phyloP scores from a whole-genome alignment of 2,113 vertebrate species.

The Sclerurus mexicanus region DNA sequence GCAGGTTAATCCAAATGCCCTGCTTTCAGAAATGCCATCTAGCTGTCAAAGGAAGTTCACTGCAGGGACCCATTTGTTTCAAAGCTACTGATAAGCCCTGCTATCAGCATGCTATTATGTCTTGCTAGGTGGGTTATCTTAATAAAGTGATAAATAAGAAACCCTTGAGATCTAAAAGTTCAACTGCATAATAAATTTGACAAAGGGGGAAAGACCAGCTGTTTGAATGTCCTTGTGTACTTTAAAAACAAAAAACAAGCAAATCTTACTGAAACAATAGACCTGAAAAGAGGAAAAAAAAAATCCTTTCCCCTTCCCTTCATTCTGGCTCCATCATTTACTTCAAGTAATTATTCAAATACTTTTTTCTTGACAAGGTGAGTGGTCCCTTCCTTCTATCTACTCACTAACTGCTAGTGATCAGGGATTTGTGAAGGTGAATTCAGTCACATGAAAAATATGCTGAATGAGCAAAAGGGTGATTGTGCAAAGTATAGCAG shows the following conservation, averaged over 20 bases:
- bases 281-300: not conserved
- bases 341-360: not conserved
- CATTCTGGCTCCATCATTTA: not conserved
- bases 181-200: not conserved
- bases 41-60: constrained; percentile 46
- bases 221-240: not conserved
- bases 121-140: not conserved
- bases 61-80: constrained; percentile 5
- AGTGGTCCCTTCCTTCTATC: fast-evolving
- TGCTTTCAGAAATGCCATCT: constrained; percentile 22
- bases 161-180: not conserved
- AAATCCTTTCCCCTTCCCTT: not conserved
- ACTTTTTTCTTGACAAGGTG: not conserved
- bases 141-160: constrained; percentile 14
- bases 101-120: not conserved
- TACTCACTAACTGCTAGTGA: not conserved
- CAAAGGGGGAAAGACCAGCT: not conserved
- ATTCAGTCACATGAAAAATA: not conserved
- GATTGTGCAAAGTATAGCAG: not conserved
- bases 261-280: not conserved
- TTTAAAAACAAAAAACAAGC: not conserved
- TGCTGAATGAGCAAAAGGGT: not conserved
- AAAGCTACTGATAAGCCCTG: constrained; percentile 13
- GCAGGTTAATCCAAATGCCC: not conserved
- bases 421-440: not conserved